These are phyloP conservation scores for Toxostoma redivivum DNA, from an alignment of 2,113 vertebrate species.

Conservation along the genomic window DNA sequence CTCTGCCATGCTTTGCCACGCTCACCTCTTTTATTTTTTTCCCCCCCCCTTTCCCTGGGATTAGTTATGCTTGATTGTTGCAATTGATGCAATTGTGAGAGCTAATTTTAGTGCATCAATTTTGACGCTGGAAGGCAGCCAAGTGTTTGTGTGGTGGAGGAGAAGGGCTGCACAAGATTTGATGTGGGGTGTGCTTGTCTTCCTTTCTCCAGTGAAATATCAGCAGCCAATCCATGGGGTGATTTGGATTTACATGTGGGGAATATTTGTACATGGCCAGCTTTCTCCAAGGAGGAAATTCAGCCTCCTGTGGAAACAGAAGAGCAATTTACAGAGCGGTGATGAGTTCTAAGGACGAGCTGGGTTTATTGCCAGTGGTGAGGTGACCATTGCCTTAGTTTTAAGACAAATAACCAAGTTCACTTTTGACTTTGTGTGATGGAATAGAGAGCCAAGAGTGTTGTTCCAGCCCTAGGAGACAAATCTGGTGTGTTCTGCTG, in stretches of 20 bases:
- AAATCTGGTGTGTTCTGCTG: neutral
- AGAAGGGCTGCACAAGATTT: neutral
- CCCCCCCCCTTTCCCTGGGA: neutral
- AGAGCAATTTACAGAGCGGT: neutral
- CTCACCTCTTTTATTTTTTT: neutral
- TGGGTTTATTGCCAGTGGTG: neutral
- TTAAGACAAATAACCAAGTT: neutral
- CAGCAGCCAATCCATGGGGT: neutral
- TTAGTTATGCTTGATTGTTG: conserved; percentile 25
- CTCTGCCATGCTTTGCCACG: neutral
- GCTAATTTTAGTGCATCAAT: conserved; percentile 48
- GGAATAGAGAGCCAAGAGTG: neutral
- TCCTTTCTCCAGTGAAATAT: neutral
- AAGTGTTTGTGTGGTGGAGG: neutral
- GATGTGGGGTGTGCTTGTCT: neutral
- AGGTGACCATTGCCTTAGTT: neutral
- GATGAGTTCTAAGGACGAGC: neutral
- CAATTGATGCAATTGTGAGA: conserved; percentile 45
- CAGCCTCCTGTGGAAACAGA: neutral
- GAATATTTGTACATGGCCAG: neutral
- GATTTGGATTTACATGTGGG: accelerated
- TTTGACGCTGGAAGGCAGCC: neutral
- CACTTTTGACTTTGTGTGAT: neutral
- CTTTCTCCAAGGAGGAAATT: neutral
- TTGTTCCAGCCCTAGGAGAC: neutral